These are phyloP conservation scores for Epinotia demarniana DNA, from an alignment of 2,888 invertebrate species.

Conservation along the genomic window DNA sequence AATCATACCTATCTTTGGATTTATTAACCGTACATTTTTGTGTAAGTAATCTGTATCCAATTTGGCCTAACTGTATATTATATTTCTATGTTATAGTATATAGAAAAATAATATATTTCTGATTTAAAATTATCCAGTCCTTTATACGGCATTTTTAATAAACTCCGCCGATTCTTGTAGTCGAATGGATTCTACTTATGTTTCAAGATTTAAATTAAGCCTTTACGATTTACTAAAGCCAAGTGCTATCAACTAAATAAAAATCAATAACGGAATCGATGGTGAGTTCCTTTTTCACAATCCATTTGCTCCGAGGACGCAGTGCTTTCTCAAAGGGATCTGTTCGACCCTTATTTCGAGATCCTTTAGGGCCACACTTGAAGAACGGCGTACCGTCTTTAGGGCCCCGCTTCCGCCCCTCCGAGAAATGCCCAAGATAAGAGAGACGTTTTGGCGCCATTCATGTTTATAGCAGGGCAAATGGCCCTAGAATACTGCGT, in stretches of 20 bases:
- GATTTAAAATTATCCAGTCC: neutral
- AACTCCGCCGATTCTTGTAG: neutral
- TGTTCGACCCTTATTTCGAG: conserved; percentile 78
- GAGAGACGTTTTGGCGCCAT: conserved; percentile 84
- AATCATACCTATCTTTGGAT: no score
- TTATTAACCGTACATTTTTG: no score
- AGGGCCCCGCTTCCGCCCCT: conserved; percentile 79
- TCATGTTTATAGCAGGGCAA: conserved; percentile 83
- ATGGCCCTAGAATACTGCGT: conserved; percentile 80
- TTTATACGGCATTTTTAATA: neutral
- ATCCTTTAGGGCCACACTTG: conserved; percentile 82
- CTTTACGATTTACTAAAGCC: conserved; percentile 45
- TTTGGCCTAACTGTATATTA: no score
- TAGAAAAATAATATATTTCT: no score
- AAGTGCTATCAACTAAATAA: conserved; percentile 69
- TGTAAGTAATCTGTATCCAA: no score
- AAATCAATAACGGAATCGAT: conserved; percentile 81
- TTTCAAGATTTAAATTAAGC: conserved; percentile 62
- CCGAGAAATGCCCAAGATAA: conserved; percentile 82
- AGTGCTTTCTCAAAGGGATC: conserved; percentile 79
- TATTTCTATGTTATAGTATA: no score
- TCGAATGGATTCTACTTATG: conserved; percentile 50
- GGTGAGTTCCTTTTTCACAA: conserved; percentile 78
- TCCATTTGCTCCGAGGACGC: conserved; percentile 81
- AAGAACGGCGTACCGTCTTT: conserved; percentile 74